Conservation (phyloP, 2,888 invertebrate genomes). For the Brachycybe producta region DNA sequence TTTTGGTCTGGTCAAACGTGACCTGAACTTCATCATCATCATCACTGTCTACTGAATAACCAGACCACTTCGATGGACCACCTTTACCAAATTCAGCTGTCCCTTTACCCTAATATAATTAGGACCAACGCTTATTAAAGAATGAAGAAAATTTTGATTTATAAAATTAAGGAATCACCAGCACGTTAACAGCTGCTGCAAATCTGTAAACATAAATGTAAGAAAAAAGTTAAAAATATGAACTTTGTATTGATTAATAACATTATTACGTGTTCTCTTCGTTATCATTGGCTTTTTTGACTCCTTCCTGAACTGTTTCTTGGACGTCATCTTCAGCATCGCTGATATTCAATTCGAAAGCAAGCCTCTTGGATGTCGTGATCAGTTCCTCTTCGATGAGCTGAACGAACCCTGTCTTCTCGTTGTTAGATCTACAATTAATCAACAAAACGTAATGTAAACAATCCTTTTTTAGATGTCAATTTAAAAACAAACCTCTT, state of each 20-base stretch:
- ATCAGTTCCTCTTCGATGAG: not conserved
- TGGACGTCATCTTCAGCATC: not conserved
- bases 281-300: constrained; percentile 1
- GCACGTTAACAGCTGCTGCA: no score
- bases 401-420: not conserved
- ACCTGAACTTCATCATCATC: constrained; percentile 8
- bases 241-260: no score
- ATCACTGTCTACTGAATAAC: constrained; percentile 3
- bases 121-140: no score
- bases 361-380: not conserved
- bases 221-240: no score
- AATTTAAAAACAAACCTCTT: constrained; percentile 39
- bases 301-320: not conserved
- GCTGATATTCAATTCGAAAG: not conserved
- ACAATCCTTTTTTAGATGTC: not conserved
- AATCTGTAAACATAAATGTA: no score
- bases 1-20: no score
- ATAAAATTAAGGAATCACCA: no score
- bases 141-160: no score
- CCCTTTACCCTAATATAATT: constrained; percentile 7
- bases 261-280: no score
- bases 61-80: constrained; percentile 16
- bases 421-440: constrained; percentile 1
- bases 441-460: not conserved
- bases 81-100: constrained; percentile 17